Evolutionary conservation across 2,888 invertebrate genomes (phyloP), one percentile per base, ranked within the genome.

Genomic region (Sialis fuliginosa): DNA sequence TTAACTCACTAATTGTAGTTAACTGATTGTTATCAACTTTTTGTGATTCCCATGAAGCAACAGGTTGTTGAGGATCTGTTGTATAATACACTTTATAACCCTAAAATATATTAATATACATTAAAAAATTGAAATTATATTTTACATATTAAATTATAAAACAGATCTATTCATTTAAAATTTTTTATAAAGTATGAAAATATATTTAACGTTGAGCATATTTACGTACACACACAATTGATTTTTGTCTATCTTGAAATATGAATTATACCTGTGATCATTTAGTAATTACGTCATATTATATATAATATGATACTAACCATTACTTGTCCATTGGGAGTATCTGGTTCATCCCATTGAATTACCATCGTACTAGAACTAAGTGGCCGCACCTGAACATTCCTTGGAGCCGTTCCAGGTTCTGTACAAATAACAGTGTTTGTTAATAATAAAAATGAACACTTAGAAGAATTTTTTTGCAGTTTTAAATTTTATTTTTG

Each of bases 51-150:
- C 96, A 96, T 34, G 87, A 84, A 50, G 86, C 81, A 67, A 92
- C 78, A 7, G 82, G 79, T 53, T 87, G 80, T 53, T 84, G 81
- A 22, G 92, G 81, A 57, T 89, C 86, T 53, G 84, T 86, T 5
- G 95, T 93, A 69, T 92, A 97, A 69, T 88, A 95, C 52, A 97
- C 90, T 71, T 93, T 93, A 73, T 96, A 96, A 54, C 91, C 92
- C 95, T 95, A 70, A 9, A 60, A 64, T 58, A 55, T 47, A 52
- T 31, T 39, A 46, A 31, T 12, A 37, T 8, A 10, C 12, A 37
- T 7, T 37, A 7, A 37, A 6, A 37, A 37, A 6, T 37, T 1
- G 4, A 37, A 37, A 10, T 22, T 22, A 22, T 22, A 22, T 22
- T 22, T 22, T 4, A 22, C 22, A 22, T 22, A 22, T 22, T 22